These are phyloP conservation scores for Drosophila subsilvestris DNA, from an alignment of 2,888 invertebrate genomes.

Conservation along the genomic window DNA sequence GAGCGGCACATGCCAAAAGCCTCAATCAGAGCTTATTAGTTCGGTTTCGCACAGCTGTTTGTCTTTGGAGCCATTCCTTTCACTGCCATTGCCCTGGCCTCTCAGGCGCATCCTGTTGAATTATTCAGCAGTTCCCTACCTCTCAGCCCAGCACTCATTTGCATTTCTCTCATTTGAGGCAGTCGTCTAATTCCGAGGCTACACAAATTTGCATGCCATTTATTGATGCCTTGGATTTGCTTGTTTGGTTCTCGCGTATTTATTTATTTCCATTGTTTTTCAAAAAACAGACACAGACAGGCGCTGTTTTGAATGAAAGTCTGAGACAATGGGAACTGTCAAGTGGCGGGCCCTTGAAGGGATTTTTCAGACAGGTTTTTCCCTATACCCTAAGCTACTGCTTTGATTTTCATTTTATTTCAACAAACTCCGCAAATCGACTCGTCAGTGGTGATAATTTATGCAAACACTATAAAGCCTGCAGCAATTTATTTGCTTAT, in stretches of 20 bases:
- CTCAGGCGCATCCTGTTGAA: slow-evolving; percentile 64
- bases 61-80: slow-evolving; percentile 36
- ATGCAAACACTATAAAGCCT: slow-evolving; percentile 42
- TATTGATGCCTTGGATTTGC: slow-evolving; percentile 58
- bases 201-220: slow-evolving; percentile 60
- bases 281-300: slow-evolving; percentile 31
- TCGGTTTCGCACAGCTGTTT: slow-evolving; percentile 49
- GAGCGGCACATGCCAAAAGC: slow-evolving; percentile 64
- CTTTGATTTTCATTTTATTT: slow-evolving; percentile 39
- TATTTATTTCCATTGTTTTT: slow-evolving; percentile 41
- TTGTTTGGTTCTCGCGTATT: slow-evolving; percentile 40
- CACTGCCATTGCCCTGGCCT: not conserved
- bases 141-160: slow-evolving; percentile 61
- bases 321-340: not conserved
- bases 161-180: slow-evolving; percentile 55
- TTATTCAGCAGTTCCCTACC: slow-evolving; percentile 62
- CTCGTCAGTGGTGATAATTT: slow-evolving; percentile 32
- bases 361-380: not conserved
- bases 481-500: slow-evolving; percentile 23
- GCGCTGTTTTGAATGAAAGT: slow-evolving; percentile 7
- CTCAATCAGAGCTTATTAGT: slow-evolving; percentile 72
- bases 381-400: slow-evolving; percentile 1
- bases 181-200: slow-evolving; percentile 33
- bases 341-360: not conserved
- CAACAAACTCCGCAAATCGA: slow-evolving; percentile 15